Conservation (phyloP, 1,140 invertebrate genomes). For the Drosophila neocordata region DNA sequence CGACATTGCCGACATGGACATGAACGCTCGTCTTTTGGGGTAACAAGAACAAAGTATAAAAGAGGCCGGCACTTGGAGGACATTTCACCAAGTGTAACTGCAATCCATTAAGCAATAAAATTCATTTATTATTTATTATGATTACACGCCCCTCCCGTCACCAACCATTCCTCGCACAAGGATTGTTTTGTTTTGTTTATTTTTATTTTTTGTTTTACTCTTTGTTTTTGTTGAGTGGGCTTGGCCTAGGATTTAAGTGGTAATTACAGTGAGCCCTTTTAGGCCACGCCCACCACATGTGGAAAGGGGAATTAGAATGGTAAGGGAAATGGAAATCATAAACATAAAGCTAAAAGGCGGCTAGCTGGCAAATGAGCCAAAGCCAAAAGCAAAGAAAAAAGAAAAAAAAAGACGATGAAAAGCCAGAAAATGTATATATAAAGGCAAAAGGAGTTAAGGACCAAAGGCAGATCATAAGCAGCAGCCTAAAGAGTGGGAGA, state of each 20-base stretch:
- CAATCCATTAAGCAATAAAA: conserved; percentile 81
- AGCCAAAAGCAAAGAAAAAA: conserved; percentile 34
- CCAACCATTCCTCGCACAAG: no score
- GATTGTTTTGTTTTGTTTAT: conserved; percentile 49
- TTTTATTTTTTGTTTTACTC: conserved; percentile 10
- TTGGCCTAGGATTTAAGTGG: conserved; percentile 61
- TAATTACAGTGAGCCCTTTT: conserved; percentile 64
- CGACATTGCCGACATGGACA: conserved; percentile 12
- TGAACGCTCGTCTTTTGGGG: not conserved
- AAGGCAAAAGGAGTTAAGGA: not conserved
- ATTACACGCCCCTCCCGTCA: no score
- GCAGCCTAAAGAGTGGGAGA: conserved; percentile 17
- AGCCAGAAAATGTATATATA: not conserved
- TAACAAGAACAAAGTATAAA: conserved; percentile 12
- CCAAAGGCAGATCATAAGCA: conserved; percentile 69
- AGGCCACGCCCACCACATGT: conserved; percentile 58
- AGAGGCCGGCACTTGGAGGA: conserved; percentile 29
- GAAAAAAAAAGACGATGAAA: not conserved
- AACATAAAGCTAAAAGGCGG: conserved; percentile 75
- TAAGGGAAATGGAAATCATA: conserved; percentile 70
- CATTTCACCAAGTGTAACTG: conserved; percentile 69
- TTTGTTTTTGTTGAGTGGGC: conserved; percentile 38
- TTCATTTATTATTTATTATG: conserved; percentile 81
- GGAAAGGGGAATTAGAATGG: conserved; percentile 14
- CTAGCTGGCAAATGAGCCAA: conserved; percentile 62